A percentile compares a stretch with the other conserved stretches of the same genome.
phyloP scores from a whole-genome alignment of 92 coral and sea anemone species.

The Porites rus region DNA sequence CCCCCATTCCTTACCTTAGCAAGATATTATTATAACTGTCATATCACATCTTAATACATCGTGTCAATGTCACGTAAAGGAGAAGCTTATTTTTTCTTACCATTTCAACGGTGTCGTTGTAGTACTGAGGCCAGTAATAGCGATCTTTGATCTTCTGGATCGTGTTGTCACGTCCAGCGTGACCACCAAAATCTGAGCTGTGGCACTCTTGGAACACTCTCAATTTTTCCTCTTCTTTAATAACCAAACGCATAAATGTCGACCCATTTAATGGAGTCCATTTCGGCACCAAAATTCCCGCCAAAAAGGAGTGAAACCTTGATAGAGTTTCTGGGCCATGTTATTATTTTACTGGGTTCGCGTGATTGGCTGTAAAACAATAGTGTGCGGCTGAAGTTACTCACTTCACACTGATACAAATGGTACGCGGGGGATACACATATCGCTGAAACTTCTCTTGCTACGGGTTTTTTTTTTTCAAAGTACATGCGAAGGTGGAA shows the following conservation, averaged over 20 bases:
- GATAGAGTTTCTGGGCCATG: too few relatives aligned
- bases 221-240: slow-evolving; percentile 36
- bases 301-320: not conserved
- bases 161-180: slow-evolving; percentile 57
- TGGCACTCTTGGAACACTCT: slow-evolving; percentile 54
- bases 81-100: slow-evolving; percentile 12
- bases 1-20: not conserved
- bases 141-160: slow-evolving; percentile 49
- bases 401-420: too few relatives aligned
- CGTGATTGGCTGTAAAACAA: too few relatives aligned
- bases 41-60: not conserved
- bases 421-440: too few relatives aligned
- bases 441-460: too few relatives aligned
- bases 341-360: too few relatives aligned
- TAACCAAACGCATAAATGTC: slow-evolving; percentile 7
- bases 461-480: too few relatives aligned
- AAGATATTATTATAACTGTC: not conserved
- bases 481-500: too few relatives aligned
- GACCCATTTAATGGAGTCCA: not conserved
- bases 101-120: slow-evolving; percentile 48
- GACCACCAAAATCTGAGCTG: slow-evolving; percentile 48
- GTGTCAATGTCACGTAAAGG: slow-evolving; percentile 24
- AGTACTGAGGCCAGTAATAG: slow-evolving; percentile 59
- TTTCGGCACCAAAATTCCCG: not conserved
- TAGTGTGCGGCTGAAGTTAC: too few relatives aligned